phyloP scores from a whole-genome alignment of 1,140 invertebrate genomes.

The Sipha flava region DNA sequence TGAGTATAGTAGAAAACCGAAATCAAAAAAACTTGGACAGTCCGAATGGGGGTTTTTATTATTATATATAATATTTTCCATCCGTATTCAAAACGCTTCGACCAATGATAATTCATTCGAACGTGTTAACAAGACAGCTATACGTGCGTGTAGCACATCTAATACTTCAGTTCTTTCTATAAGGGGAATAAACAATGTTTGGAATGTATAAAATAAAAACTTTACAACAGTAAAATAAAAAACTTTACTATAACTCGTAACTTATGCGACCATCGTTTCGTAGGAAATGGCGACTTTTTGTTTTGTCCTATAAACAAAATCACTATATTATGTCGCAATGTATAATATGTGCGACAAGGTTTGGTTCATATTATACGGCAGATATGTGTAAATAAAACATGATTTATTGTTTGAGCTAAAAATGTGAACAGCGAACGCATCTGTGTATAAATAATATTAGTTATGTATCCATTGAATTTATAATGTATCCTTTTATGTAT shows the following conservation, averaged over 20 bases:
- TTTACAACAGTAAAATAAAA: slow-evolving; percentile 10
- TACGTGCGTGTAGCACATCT: background rate
- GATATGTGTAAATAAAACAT: background rate
- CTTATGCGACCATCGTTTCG: slow-evolving; percentile 9
- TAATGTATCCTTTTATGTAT: too few species aligned
- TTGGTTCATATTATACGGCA: background rate
- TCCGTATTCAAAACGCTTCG: slow-evolving; percentile 27
- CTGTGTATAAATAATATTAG: too few species aligned
- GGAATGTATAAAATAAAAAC: background rate
- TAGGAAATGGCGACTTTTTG: background rate
- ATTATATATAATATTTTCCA: slow-evolving; percentile 13
- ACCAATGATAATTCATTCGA: slow-evolving; percentile 29
- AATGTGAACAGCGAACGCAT: too few species aligned
- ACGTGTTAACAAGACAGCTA: slow-evolving; percentile 29
- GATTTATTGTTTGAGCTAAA: too few species aligned
- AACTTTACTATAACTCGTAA: slow-evolving; percentile 13
- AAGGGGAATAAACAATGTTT: slow-evolving; percentile 7
- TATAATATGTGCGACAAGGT: background rate
- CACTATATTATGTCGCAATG: background rate
- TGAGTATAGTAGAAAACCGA: background rate
- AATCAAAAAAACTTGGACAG: slow-evolving; percentile 24
- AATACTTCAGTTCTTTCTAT: background rate
- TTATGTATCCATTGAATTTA: too few species aligned
- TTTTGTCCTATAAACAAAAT: background rate
- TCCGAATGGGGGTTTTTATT: slow-evolving; percentile 29